Evolutionary conservation across 2,888 invertebrate species (phyloP).

Genomic region (Cosmopolites sordidus): DNA sequence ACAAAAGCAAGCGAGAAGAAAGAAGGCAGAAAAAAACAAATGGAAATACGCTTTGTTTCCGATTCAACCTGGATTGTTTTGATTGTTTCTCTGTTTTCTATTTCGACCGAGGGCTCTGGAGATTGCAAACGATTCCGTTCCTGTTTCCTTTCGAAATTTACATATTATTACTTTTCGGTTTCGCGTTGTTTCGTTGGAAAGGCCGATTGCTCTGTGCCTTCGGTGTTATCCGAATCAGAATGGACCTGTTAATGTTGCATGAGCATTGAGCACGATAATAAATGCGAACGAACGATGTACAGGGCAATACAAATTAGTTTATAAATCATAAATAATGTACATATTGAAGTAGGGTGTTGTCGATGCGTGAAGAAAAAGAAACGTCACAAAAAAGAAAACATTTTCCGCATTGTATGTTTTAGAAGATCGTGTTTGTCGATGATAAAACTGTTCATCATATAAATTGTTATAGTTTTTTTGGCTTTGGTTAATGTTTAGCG

Average conservation of each 20-base stretch:
- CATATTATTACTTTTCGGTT: slow-evolving; percentile 24
- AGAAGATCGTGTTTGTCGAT: no score
- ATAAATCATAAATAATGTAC: no score
- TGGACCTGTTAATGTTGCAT: slow-evolving; percentile 20
- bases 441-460: no score
- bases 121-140: background rate
- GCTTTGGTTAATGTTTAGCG: no score
- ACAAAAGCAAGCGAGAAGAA: background rate
- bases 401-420: no score
- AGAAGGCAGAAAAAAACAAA: background rate
- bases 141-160: slow-evolving; percentile 12
- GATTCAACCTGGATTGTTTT: slow-evolving; percentile 2
- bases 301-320: no score
- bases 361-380: no score
- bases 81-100: background rate
- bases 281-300: background rate
- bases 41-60: background rate
- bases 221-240: slow-evolving; percentile 23
- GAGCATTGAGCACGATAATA: slow-evolving; percentile 4
- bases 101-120: background rate
- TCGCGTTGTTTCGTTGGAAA: slow-evolving; percentile 16
- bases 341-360: no score
- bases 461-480: no score
- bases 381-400: no score
- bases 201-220: slow-evolving; percentile 25